phyloP scores from a whole-genome alignment of 2,797 vertebrate species.

The Danio jaintianensis region DNA sequence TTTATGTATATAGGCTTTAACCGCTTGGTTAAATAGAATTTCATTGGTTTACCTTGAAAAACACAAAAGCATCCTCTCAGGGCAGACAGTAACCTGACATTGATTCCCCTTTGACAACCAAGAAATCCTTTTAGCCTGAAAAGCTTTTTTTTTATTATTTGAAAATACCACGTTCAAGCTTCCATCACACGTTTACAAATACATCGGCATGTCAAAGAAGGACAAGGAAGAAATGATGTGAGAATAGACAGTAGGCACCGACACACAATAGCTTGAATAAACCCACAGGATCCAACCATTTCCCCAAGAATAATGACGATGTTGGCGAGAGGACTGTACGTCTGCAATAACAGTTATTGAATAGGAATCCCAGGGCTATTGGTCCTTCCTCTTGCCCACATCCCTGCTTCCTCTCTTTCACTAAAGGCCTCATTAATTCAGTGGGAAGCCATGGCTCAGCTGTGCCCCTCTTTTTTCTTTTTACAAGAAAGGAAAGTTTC shows the following conservation, averaged over 20 bases:
- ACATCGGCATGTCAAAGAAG: slow-evolving; percentile 12
- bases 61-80: background rate
- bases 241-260: slow-evolving; percentile 32
- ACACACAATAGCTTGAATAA: slow-evolving; percentile 49
- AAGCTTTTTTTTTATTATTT: slow-evolving; percentile 19
- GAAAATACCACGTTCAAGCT: slow-evolving; percentile 27
- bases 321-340: slow-evolving; percentile 42
- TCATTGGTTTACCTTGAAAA: background rate
- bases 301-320: slow-evolving; percentile 53
- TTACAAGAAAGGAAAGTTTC: slow-evolving; percentile 14
- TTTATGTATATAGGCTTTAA: slow-evolving; percentile 12
- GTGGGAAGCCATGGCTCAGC: slow-evolving; percentile 56
- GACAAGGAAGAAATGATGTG: slow-evolving; percentile 21
- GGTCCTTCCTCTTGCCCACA: slow-evolving; percentile 49
- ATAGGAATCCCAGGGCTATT: slow-evolving; percentile 59
- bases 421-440: slow-evolving; percentile 63
- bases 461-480: slow-evolving; percentile 34
- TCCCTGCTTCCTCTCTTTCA: slow-evolving; percentile 42
- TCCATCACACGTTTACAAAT: slow-evolving; percentile 30
- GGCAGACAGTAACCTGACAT: background rate
- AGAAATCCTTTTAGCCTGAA: background rate
- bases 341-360: slow-evolving; percentile 63
- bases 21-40: slow-evolving; percentile 1
- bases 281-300: slow-evolving; percentile 53
- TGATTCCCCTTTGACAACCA: background rate